phyloP scores from a whole-genome alignment of 2,113 vertebrate species.

The Zosterops borbonicus region DNA sequence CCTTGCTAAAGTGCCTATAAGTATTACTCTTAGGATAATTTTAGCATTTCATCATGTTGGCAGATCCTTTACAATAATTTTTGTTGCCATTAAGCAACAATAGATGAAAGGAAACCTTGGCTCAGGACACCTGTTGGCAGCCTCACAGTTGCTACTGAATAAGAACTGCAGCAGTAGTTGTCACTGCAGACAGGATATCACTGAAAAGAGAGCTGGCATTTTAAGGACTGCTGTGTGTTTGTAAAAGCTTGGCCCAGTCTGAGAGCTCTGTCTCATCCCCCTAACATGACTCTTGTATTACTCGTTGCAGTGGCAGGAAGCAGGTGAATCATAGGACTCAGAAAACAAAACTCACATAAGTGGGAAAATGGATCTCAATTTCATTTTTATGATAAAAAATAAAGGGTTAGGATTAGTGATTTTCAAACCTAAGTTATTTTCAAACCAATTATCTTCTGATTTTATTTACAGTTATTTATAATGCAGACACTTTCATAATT shows the following conservation, averaged over 20 bases:
- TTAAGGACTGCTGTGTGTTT: slow-evolving; percentile 10
- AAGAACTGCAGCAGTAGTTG: neutral
- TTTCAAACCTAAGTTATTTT: neutral
- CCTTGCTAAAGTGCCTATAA: slow-evolving; percentile 22
- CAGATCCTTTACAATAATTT: slow-evolving; percentile 58
- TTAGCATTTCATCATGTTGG: slow-evolving; percentile 63
- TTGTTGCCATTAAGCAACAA: slow-evolving; percentile 51
- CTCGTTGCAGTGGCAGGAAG: neutral
- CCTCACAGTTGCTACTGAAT: slow-evolving; percentile 21
- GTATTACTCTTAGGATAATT: slow-evolving; percentile 53
- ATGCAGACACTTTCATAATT: neutral
- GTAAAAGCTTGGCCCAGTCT: neutral
- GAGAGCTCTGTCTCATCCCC: neutral
- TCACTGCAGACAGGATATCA: slow-evolving; percentile 2
- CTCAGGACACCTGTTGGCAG: slow-evolving; percentile 39
- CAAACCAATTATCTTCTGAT: neutral
- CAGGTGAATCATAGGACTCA: neutral
- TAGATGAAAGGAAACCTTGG: slow-evolving; percentile 33
- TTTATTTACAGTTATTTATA: neutral
- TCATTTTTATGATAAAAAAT: neutral
- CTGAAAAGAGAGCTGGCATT: slow-evolving; percentile 7
- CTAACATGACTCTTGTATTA: neutral
- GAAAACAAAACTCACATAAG: neutral
- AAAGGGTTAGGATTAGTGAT: neutral
- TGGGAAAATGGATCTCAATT: neutral